These are phyloP conservation scores for Dolichomitus sp. DNA, from an alignment of 2,888 invertebrate species.

Conservation along the genomic window DNA sequence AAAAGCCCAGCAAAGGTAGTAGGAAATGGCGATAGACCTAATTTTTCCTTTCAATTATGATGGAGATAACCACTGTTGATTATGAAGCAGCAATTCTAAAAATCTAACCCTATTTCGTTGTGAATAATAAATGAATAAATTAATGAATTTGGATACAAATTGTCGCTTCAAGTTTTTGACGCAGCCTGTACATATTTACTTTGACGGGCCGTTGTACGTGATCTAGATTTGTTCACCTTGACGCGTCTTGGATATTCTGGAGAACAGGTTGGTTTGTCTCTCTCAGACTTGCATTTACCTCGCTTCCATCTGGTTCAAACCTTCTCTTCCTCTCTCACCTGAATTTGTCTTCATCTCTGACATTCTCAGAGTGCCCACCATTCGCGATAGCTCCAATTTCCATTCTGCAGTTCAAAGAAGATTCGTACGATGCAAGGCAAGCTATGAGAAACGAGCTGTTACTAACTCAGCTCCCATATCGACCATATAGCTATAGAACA, in stretches of 20 bases:
- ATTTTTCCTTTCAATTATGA: background rate
- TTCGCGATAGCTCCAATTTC: conserved; percentile 4
- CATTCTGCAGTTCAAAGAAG: conserved; percentile 31
- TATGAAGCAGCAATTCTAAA: background rate
- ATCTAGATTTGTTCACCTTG: conserved; percentile 18
- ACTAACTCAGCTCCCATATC: conserved; percentile 11
- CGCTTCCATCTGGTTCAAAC: background rate
- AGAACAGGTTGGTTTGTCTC: conserved; percentile 20
- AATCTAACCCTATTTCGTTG: background rate
- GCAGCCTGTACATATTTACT: conserved; percentile 1
- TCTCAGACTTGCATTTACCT: conserved; percentile 5
- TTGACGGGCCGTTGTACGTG: background rate
- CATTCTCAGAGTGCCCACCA: conserved; percentile 21
- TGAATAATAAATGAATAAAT: background rate
- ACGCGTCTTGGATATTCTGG: conserved; percentile 1
- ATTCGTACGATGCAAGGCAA: conserved; percentile 43
- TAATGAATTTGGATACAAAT: no score
- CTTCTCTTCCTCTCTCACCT: conserved; percentile 2
- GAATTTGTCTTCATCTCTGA: conserved; percentile 14
- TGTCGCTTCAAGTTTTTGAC: background rate
- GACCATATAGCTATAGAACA: conserved; percentile 19
- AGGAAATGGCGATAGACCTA: background rate
- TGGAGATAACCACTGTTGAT: background rate
- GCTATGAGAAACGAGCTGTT: conserved; percentile 18
- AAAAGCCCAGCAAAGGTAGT: background rate